A percentile compares a stretch with the other conserved stretches of the same genome.
These are phyloP conservation scores for Sebastes steindachneri DNA, from an alignment of 2,797 vertebrate genomes.

Conservation along the genomic window DNA sequence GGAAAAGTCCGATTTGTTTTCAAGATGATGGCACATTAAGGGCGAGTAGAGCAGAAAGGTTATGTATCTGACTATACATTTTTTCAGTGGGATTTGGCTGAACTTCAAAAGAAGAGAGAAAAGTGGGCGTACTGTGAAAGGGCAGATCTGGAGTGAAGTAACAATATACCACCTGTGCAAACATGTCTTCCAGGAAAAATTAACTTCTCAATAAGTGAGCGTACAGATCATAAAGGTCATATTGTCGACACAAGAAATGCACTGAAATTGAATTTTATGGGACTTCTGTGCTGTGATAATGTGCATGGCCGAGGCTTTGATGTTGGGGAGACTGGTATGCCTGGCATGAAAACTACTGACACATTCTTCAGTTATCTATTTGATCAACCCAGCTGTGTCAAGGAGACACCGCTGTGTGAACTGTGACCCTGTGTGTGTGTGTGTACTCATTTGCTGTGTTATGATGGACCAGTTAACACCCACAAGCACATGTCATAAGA, in stretches of 20 bases:
- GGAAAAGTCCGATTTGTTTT: neutral
- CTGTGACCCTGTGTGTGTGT: conserved; percentile 22
- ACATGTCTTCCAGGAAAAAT: conserved; percentile 36
- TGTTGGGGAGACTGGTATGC: conserved; percentile 29
- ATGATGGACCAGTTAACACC: neutral
- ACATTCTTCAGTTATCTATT: conserved; percentile 47
- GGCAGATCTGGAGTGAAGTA: conserved; percentile 42
- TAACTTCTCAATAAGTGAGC: conserved; percentile 5
- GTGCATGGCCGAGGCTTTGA: conserved; percentile 23
- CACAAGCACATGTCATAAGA: neutral
- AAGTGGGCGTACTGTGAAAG: conserved; percentile 6
- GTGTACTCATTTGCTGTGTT: conserved; percentile 1
- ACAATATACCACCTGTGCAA: conserved; percentile 54
- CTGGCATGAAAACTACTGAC: conserved; percentile 34
- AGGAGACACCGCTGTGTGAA: conserved; percentile 61
- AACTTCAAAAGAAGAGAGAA: conserved; percentile 33
- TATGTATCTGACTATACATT: neutral
- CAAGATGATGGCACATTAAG: neutral
- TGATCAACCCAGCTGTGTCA: conserved; percentile 68
- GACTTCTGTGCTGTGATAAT: neutral
- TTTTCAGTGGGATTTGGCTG: conserved; percentile 23
- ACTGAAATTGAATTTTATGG: conserved; percentile 8
- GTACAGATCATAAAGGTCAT: conserved; percentile 2
- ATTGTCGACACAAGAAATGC: neutral
- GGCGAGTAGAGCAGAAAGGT: neutral